Evolutionary conservation across 2,888 invertebrate genomes (phyloP), one percentile per base, ranked within the genome.

Genomic region (Mimumesa dahlbomi): DNA sequence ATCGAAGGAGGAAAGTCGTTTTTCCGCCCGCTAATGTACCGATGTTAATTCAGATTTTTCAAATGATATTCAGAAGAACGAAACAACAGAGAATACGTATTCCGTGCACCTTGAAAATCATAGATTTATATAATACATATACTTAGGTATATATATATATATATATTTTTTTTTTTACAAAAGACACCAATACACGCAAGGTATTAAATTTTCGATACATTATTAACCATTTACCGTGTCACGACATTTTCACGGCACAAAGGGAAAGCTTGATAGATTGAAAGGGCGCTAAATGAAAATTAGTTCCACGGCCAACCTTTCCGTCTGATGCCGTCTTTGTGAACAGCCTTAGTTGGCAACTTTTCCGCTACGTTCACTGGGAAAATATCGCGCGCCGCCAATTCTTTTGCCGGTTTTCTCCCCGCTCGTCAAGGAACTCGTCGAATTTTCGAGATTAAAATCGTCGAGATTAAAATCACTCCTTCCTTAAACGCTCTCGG

Each of bases 301-400:
- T 58, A 58, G 25, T 34, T 52, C 43, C 36, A 16, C 40, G 59
- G 9, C 19, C 18, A 21, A 48, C 11, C 22, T 29, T 59, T 40
- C 19, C 29, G 29, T 11, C 29, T 13, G 25, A 25, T 18, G 40
- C 38, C 36, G 31, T 54, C 31, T 56, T 45, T 25, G 29, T 16
- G n/a, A 46, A 67, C 56, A 34, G 29, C 42, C 29, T 50, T 59
- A 40, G 18, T 16, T 25, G 36, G 45, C 53, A 57, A 64, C 31
- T 61, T 68, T 49, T 68, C 42, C 31, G 18, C 16, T 14, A 25
- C 46, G 38, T 46, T 67, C 45, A 43, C 50, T 25, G 25, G 45
- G 49, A 34, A 38, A 56, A 36, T 29, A 16, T 50, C 49, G 7
- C n/a, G 9, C 34, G 45, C 36, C 22, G 45, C 5, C 57, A 31